Evolutionary conservation across 2,113 vertebrate species (phyloP).

Genomic region (Macquaria australasica): DNA sequence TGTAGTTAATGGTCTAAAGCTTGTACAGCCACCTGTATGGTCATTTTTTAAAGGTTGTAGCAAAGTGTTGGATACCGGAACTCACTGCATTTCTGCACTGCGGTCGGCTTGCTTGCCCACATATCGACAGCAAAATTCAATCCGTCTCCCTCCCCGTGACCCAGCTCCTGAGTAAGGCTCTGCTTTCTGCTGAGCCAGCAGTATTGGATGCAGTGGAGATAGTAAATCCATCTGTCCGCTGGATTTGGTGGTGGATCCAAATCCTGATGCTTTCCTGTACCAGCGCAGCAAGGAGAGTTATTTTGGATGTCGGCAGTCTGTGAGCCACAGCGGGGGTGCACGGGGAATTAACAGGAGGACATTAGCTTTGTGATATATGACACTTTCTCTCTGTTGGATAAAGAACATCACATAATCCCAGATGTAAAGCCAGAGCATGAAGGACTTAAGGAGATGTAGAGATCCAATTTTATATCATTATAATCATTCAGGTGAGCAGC

Average conservation of each 20-base stretch:
- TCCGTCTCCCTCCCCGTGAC: slow-evolving; percentile 43
- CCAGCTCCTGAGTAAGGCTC: slow-evolving; percentile 53
- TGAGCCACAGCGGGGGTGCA: slow-evolving; percentile 16
- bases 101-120: slow-evolving; percentile 22
- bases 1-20: slow-evolving; percentile 53
- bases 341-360: slow-evolving; percentile 23
- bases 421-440: slow-evolving; percentile 34
- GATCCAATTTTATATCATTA: slow-evolving; percentile 5
- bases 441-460: neutral
- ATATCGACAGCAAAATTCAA: slow-evolving; percentile 62
- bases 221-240: slow-evolving; percentile 73
- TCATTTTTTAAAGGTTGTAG: slow-evolving; percentile 44
- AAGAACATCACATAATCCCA: slow-evolving; percentile 30
- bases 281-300: slow-evolving; percentile 11
- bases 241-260: slow-evolving; percentile 44
- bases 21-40: slow-evolving; percentile 19
- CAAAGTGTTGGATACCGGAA: slow-evolving; percentile 31
- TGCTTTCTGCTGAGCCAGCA: slow-evolving; percentile 64
- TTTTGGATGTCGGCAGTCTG: slow-evolving; percentile 2
- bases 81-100: slow-evolving; percentile 43
- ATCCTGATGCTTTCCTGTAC: slow-evolving; percentile 36
- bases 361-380: slow-evolving; percentile 26
- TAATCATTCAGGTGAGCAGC: slow-evolving; percentile 38
- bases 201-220: slow-evolving; percentile 49
- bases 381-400: slow-evolving; percentile 27